phyloP scores from a whole-genome alignment of 30 jellyfish, hydroid and myxozoan species.

The Haliclystus octoradiatus region DNA sequence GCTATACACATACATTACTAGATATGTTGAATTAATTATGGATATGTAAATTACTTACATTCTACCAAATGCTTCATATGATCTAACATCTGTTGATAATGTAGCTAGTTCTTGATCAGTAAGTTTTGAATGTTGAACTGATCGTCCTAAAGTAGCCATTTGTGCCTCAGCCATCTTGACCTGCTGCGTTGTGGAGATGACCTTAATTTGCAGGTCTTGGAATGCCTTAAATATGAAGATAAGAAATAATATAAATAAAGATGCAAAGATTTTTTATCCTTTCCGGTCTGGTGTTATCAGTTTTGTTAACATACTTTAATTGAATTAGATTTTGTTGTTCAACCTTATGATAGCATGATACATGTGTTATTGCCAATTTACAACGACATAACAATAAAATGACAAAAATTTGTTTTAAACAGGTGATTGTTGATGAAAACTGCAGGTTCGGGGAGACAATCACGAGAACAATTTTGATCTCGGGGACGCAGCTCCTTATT shows the following conservation, averaged over 20 bases:
- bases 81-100: slow-evolving; percentile 45
- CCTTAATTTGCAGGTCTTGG: slow-evolving; percentile 80
- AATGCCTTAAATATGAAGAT: slow-evolving; percentile 39
- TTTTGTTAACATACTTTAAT: too few species aligned
- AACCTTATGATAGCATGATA: not conserved
- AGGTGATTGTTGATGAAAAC: too few species aligned
- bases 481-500: too few species aligned
- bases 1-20: too few species aligned
- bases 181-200: slow-evolving; percentile 66
- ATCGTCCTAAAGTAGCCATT: slow-evolving; percentile 48
- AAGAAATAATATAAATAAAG: not conserved
- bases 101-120: slow-evolving; percentile 64
- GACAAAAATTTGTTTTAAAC: too few species aligned
- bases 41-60: too few species aligned
- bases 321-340: not conserved
- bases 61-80: slow-evolving; percentile 86
- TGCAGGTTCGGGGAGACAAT: too few species aligned
- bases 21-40: too few species aligned
- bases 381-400: too few species aligned
- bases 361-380: too few species aligned
- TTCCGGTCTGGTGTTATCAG: not conserved
- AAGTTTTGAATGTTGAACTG: slow-evolving; percentile 73
- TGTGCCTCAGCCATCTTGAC: slow-evolving; percentile 94
- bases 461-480: too few species aligned
- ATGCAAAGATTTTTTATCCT: not conserved